Percentiles rank a stretch among this genome's conserved stretches.
These are phyloP conservation scores for Macroramphosus scolopax DNA, from an alignment of 2,797 vertebrate species.

Conservation along the genomic window DNA sequence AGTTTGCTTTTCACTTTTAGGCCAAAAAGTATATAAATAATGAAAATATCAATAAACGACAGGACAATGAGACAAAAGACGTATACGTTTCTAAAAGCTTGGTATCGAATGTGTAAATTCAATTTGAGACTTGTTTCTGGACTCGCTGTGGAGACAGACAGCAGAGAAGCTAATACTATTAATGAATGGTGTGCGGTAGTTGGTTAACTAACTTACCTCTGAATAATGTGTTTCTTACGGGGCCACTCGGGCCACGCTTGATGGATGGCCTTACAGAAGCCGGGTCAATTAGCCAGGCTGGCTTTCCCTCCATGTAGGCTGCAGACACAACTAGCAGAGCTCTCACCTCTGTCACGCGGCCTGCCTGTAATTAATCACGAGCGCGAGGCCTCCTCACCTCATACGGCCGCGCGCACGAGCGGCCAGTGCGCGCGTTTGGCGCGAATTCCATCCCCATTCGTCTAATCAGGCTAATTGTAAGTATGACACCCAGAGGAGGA, in stretches of 20 bases:
- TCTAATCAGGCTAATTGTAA: slow-evolving; percentile 70
- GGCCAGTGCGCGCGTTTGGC: slow-evolving; percentile 53
- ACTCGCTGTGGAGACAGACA: slow-evolving; percentile 19
- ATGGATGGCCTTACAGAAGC: slow-evolving; percentile 82
- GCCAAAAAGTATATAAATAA: neutral
- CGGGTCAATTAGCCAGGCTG: slow-evolving; percentile 79
- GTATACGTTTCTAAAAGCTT: too few species aligned
- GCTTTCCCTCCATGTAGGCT: slow-evolving; percentile 62
- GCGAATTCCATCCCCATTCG: slow-evolving; percentile 57
- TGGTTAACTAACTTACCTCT: slow-evolving; percentile 78
- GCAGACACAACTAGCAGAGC: slow-evolving; percentile 57
- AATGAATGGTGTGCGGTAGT: slow-evolving; percentile 60
- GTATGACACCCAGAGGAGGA: slow-evolving; percentile 45
- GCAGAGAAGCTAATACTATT: slow-evolving; percentile 59
- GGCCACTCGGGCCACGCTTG: slow-evolving; percentile 69
- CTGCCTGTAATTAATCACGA: slow-evolving; percentile 77
- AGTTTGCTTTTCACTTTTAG: neutral
- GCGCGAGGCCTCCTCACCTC: slow-evolving; percentile 71
- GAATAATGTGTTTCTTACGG: slow-evolving; percentile 76
- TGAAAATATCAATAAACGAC: slow-evolving; percentile 4
- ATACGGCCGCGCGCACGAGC: slow-evolving; percentile 46
- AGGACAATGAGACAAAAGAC: neutral
- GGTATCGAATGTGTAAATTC: too few species aligned
- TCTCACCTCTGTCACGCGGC: slow-evolving; percentile 70
- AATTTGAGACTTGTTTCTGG: slow-evolving; percentile 1